Conservation (phyloP, 1,140 invertebrate species). For the Drosophila aff. region DNA sequence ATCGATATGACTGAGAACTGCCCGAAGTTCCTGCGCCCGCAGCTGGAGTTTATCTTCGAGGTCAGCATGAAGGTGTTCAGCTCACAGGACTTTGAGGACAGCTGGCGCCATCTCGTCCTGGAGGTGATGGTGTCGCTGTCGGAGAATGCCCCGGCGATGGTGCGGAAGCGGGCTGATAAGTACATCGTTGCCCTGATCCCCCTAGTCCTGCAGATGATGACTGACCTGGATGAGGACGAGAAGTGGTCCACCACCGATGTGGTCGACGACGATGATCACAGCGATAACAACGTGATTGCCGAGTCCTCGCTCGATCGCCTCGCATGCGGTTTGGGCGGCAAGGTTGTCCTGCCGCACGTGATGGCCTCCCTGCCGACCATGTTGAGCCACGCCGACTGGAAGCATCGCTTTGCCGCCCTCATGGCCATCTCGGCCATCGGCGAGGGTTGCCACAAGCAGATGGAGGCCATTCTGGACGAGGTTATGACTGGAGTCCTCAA, state of each 20-base stretch:
- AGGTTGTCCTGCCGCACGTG: constrained; percentile 96
- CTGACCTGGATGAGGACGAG: constrained; percentile 92
- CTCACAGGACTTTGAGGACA: constrained; percentile 91
- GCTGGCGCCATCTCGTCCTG: constrained; percentile 95
- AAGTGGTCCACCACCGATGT: constrained; percentile 93
- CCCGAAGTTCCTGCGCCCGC: constrained; percentile 95
- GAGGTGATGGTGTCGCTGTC: constrained; percentile 97
- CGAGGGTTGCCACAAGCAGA: constrained; percentile 99
- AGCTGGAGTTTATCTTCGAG: constrained; percentile 94
- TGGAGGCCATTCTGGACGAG: constrained; percentile 96
- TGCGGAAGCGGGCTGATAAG: constrained; percentile 94
- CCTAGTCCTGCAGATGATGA: constrained; percentile 97
- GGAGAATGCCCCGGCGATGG: constrained; percentile 97
- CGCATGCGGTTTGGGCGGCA: constrained; percentile 97
- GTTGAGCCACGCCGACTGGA: constrained; percentile 94
- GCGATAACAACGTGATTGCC: constrained; percentile 96
- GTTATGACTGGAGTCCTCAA: constrained; percentile 96
- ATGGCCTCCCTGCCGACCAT: constrained; percentile 94
- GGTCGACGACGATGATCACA: constrained; percentile 94
- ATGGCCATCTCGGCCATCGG: constrained; percentile 99
- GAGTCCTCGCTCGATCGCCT: constrained; percentile 98
- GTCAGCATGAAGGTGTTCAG: constrained; percentile 95
- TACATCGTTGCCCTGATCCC: constrained; percentile 93
- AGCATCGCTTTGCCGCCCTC: constrained; percentile 96
- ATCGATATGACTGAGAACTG: constrained; percentile 97